phyloP scores from a whole-genome alignment of 92 coral and sea anemone genomes.

The Epizoanthus rinbou region DNA sequence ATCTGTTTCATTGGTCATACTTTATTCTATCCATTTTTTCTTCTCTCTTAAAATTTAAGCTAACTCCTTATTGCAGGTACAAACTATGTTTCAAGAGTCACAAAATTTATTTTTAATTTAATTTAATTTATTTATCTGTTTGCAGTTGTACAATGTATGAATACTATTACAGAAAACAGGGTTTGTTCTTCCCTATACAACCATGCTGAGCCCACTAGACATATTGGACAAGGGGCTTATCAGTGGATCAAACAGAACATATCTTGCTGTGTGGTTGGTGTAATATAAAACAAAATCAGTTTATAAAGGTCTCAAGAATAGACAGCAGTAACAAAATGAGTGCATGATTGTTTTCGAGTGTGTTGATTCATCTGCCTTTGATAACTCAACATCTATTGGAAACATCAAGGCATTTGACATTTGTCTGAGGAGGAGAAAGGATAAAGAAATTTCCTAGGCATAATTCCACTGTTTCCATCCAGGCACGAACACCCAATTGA shows the following conservation, averaged over 20 bases:
- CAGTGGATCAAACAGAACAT: conserved; percentile 20
- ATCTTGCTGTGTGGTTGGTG: conserved; percentile 38
- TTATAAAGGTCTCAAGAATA: conserved; percentile 32
- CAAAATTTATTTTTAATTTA: no score
- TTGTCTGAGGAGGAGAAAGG: conserved; percentile 24
- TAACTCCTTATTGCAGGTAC: no score
- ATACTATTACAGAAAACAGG: conserved; percentile 42
- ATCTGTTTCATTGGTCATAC: no score
- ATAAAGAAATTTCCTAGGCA: no score
- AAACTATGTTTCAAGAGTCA: no score
- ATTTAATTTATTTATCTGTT: background rate
- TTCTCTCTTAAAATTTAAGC: no score
- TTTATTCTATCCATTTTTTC: no score
- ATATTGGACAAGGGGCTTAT: conserved; percentile 44
- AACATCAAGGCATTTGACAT: conserved; percentile 22
- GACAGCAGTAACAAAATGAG: conserved; percentile 43
- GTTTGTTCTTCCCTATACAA: conserved; percentile 32
- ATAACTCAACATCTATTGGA: conserved; percentile 39
- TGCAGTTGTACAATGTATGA: conserved; percentile 1
- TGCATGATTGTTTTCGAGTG: conserved; percentile 44
- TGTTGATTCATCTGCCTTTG: conserved; percentile 21
- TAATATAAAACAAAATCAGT: conserved; percentile 30
- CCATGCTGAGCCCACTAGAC: conserved; percentile 37
- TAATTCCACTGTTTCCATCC: no score
- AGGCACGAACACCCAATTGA: no score